phyloP scores from a whole-genome alignment of 2,797 vertebrate genomes.

The Hydrocynus forskahlii region DNA sequence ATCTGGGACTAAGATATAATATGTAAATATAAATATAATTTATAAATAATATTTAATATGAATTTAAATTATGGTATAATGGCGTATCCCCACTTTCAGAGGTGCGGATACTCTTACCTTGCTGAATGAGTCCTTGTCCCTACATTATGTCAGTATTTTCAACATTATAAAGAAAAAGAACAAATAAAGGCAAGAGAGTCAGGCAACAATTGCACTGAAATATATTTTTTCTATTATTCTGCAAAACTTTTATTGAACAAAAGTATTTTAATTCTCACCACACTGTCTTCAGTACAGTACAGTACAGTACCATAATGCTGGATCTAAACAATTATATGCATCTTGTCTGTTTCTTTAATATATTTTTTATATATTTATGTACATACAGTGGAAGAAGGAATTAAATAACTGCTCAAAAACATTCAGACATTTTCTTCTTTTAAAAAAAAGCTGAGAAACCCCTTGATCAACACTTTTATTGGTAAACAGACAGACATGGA shows the following conservation, averaged over 20 bases:
- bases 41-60: too few relatives aligned
- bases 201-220: neutral
- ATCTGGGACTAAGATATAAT: too few relatives aligned
- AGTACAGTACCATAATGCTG: conserved; percentile 79
- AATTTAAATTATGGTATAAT: too few relatives aligned
- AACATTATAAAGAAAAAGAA: too few relatives aligned
- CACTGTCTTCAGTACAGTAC: conserved; percentile 79
- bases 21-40: too few relatives aligned
- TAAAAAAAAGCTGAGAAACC: conserved; percentile 72
- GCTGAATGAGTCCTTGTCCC: too few relatives aligned
- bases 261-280: conserved; percentile 82
- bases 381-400: conserved; percentile 83
- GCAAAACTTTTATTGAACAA: conserved; percentile 83
- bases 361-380: conserved; percentile 67
- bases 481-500: conserved; percentile 72
- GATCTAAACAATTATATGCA: conserved; percentile 78
- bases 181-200: neutral
- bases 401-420: conserved; percentile 85
- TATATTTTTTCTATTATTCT: conserved; percentile 63
- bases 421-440: conserved; percentile 70
- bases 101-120: too few relatives aligned
- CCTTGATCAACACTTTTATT: conserved; percentile 73
- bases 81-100: too few relatives aligned
- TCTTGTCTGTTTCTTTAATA: conserved; percentile 70
- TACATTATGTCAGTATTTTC: too few relatives aligned